phyloP scores from a whole-genome alignment of 2,888 invertebrate species.

The Drosophila formosana region DNA sequence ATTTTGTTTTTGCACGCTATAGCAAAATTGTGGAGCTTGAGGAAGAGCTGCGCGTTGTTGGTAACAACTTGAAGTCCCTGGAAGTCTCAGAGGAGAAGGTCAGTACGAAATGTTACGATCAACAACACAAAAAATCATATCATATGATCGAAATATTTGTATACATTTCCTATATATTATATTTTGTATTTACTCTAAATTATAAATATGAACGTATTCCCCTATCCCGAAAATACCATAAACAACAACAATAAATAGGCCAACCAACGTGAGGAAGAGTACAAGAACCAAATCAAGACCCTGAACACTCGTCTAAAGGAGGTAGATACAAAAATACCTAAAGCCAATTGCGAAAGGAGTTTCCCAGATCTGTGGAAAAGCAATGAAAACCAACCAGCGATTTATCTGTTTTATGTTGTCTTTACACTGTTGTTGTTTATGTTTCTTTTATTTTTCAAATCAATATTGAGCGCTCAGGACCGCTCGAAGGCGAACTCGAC shows the following conservation, averaged over 20 bases:
- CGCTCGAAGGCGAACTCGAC: slow-evolving; percentile 27
- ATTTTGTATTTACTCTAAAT: slow-evolving; percentile 37
- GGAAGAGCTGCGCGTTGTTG: slow-evolving; percentile 99
- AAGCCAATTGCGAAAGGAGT: slow-evolving; percentile 52
- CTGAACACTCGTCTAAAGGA: slow-evolving; percentile 99
- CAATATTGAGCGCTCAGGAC: slow-evolving; percentile 43
- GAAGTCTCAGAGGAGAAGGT: slow-evolving; percentile 99
- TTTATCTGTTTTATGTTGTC: slow-evolving; percentile 29
- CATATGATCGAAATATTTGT: slow-evolving; percentile 2
- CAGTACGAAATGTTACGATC: slow-evolving; percentile 84
- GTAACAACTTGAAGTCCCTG: slow-evolving; percentile 99
- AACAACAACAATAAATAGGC: slow-evolving; percentile 88
- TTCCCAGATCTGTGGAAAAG: slow-evolving; percentile 65
- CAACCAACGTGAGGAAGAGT: slow-evolving; percentile 99
- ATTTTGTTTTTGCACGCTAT: slow-evolving; percentile 65
- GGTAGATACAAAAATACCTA: slow-evolving; percentile 87
- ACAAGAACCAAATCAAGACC: slow-evolving; percentile 99
- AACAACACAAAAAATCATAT: slow-evolving; percentile 6
- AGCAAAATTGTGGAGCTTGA: slow-evolving; percentile 99
- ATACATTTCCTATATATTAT: slow-evolving; percentile 20
- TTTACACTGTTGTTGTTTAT: slow-evolving; percentile 73
- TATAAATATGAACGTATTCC: slow-evolving; percentile 36
- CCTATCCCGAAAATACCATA: slow-evolving; percentile 38
- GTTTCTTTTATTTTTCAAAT: slow-evolving; percentile 23
- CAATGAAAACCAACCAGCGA: slow-evolving; percentile 64